Evolutionary conservation across 2,113 vertebrate species (phyloP), one percentile per base, ranked within the genome.

Genomic region (Tenebrosternarchus preto): DNA sequence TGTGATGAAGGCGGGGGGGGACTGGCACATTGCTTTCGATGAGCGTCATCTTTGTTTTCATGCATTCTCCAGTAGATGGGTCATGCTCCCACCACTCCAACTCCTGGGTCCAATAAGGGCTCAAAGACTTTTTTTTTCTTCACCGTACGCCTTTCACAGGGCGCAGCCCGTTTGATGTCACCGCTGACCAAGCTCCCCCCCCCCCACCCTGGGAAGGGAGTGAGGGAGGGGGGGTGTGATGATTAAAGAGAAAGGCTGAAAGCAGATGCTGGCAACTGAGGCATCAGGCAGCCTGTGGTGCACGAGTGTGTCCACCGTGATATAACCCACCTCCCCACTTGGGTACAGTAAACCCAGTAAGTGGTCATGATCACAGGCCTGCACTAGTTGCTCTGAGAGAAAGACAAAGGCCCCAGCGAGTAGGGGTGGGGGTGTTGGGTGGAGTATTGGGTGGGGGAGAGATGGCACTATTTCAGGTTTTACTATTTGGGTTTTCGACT

Each of bases 51-150:
- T 82, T 88, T 90, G 87, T 89, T 88, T 89, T 90, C 83, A 85
- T 88, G 39, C 84, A 46, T 88, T 88, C 82, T 85, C 87, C 85
- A 73, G 71, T 72, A 85, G 86, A 88, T 82, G 89, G 86, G 59
- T 59, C 64, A 55, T 53, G 56, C 79, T 87, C 88, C 89, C 81
- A 87, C 83, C 70, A 33, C 87, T 86, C 89, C 87, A 82, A 74
- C 85, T 86, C 88, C 88, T 83, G 90, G 92, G 92, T 93, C 90
- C 88, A 93, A 91, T 91, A 88, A 92, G 86, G 83, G 84, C 84
- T 88, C 77, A 72, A 86, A 88, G 81, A 85, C 73, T 87, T 87
- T 50, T 87, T 87, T 50, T 90, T 85, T 87, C 83, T 87, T 85
- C 87, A 85, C 82, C 67, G 87, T 66, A 84, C 88, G 84, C 88